phyloP scores from a whole-genome alignment of 2,113 vertebrate species.

The Alethe diademata region DNA sequence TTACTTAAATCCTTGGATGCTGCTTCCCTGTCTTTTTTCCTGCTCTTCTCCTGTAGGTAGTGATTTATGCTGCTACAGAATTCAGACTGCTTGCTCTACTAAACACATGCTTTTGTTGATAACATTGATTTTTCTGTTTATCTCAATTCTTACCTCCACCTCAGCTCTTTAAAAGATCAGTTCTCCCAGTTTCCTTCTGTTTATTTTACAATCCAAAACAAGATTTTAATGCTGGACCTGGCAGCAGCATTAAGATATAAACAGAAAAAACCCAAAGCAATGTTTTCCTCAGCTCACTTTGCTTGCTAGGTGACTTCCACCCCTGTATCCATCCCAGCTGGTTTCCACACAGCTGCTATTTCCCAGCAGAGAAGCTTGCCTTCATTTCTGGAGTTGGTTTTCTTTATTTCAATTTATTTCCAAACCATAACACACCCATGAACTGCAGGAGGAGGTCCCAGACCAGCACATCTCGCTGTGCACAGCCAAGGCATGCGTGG shows the following conservation, averaged over 20 bases:
- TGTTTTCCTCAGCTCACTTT: neutral
- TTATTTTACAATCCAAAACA: neutral
- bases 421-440: fast-evolving
- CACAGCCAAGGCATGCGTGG: fast-evolving
- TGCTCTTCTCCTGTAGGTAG: neutral
- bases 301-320: neutral
- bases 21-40: neutral
- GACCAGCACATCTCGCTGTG: fast-evolving
- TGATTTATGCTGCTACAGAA: neutral
- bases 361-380: neutral
- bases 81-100: neutral
- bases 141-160: neutral
- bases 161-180: neutral
- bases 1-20: neutral
- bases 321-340: neutral
- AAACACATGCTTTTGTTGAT: neutral
- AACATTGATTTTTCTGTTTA: slow-evolving; percentile 12
- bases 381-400: neutral
- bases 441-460: neutral
- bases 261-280: neutral
- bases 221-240: neutral
- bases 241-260: neutral
- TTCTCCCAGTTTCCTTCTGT: neutral
- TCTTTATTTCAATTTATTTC: neutral
- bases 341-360: neutral